Evolutionary conservation across 2,888 invertebrate species (phyloP).

Genomic region (Drosophila neonasuta): DNA sequence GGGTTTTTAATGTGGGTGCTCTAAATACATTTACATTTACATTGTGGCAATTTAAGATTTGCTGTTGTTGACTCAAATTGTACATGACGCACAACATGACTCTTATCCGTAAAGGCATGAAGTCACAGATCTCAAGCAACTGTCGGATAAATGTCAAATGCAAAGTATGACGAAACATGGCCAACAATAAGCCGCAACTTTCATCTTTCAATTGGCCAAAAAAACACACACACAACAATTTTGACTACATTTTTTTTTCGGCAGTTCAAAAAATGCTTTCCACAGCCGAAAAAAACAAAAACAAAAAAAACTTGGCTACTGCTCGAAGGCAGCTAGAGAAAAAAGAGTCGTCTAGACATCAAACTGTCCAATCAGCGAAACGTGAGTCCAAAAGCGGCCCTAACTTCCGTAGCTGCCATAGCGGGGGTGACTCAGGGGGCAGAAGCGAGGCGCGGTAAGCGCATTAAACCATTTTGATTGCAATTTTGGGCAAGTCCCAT

Average conservation of each 20-base stretch:
- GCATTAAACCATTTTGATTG: constrained; percentile 66
- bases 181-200: constrained; percentile 49
- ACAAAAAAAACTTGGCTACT: neutral
- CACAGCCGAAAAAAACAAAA: neutral
- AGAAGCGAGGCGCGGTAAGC: constrained; percentile 48
- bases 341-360: constrained; percentile 38
- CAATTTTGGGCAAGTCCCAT: constrained; percentile 46
- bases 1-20: constrained; percentile 19
- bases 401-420: constrained; percentile 43
- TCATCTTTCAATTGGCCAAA: constrained; percentile 47
- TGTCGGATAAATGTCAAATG: constrained; percentile 57
- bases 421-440: neutral
- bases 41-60: neutral
- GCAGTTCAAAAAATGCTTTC: constrained; percentile 11
- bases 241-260: constrained; percentile 25
- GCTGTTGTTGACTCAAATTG: constrained; percentile 5
- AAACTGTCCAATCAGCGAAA: constrained; percentile 58
- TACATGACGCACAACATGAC: constrained; percentile 19
- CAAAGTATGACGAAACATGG: constrained; percentile 44
- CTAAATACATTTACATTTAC: constrained; percentile 11
- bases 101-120: constrained; percentile 6
- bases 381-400: constrained; percentile 49
- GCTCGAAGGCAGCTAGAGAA: constrained; percentile 1
- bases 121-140: constrained; percentile 17
- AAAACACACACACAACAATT: constrained; percentile 32